Base-by-base conservation (phyloP, 1,140 invertebrate species). In the Tetragonula clypearis region DNA sequence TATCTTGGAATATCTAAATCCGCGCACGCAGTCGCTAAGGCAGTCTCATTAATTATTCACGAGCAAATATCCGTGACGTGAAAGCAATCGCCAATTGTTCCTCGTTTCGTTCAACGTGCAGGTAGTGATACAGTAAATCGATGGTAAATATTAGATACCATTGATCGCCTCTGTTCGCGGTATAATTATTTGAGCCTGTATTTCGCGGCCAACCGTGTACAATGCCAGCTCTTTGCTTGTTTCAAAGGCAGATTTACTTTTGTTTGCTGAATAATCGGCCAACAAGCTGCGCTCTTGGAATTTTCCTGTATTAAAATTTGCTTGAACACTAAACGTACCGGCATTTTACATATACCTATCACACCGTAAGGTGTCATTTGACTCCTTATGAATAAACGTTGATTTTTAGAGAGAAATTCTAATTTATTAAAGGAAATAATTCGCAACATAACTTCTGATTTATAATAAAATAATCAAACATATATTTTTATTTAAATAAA, bases 21-120 rank as follows among this genome's bases (percentile, higher is more conserved):
- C 69, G 55, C 62, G 74, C 78, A 84, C 84, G 79, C 68, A 78
- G 26, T 85, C 26, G 72, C 62, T 82, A 85, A 90, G 82, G 80
- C 85, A 87, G 75, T 85, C 84, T 85, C 82, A 90, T 92, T 90
- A 91, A 92, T 92, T 91, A 92, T 92, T 87, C 85, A 89, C 75
- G 80, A 79, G 69, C 87, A 92, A 92, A 92, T 91, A 92, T 88
- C 79, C 79, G 77, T 79, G 82, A 89, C 77, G 71, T 79, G 86
- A 88, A 79, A 90, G 86, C 86, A 88, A 92, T 89, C 87, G 82
- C 66, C 81, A 86, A 91, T 89, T 87, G 87, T 92, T 88, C 82
- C 76, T 80, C 41, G 41, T 49, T 74, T 81, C 88, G 82, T 90
- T 90, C 71, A 76, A 83, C 77, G 84, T 83, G 84, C 78, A 88